phyloP scores from a whole-genome alignment of 1,140 invertebrate genomes.

The Drosophila dunni region DNA sequence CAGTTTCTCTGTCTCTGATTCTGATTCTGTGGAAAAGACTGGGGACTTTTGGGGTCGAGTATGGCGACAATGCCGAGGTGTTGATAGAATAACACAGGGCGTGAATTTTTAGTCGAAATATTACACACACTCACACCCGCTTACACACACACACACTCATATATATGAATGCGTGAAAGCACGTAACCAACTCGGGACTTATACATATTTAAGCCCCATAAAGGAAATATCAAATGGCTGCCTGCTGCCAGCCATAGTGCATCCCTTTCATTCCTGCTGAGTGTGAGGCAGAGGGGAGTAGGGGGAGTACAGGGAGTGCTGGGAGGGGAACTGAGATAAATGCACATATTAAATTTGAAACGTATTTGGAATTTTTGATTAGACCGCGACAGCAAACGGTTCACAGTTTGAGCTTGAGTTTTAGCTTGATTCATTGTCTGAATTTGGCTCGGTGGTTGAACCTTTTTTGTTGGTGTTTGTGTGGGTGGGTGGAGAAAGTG shows the following conservation, averaged over 20 bases:
- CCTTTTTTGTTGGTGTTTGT: too few relatives aligned
- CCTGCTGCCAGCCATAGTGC: slow-evolving; percentile 18
- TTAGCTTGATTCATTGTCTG: slow-evolving; percentile 12
- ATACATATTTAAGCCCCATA: slow-evolving; percentile 83
- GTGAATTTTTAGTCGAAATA: slow-evolving; percentile 80
- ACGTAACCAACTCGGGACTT: slow-evolving; percentile 70
- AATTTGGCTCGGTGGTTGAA: slow-evolving; percentile 21
- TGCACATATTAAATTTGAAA: slow-evolving; percentile 83
- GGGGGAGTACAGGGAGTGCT: too few relatives aligned
- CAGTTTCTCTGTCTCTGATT: background rate
- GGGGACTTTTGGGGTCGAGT: slow-evolving; percentile 19
- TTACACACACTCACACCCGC: slow-evolving; percentile 41
- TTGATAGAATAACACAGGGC: slow-evolving; percentile 80
- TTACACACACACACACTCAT: slow-evolving; percentile 42
- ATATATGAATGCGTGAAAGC: slow-evolving; percentile 2
- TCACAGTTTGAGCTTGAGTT: slow-evolving; percentile 6
- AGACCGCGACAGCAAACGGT: slow-evolving; percentile 47
- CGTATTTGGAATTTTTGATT: slow-evolving; percentile 83
- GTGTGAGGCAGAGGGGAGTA: background rate
- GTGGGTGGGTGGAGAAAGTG: too few relatives aligned
- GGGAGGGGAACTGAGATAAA: slow-evolving; percentile 57
- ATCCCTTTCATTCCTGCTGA: slow-evolving; percentile 29
- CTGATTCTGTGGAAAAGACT: slow-evolving; percentile 13
- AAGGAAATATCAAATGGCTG: slow-evolving; percentile 74
- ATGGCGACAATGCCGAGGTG: slow-evolving; percentile 76